Evolutionary conservation across 2,113 vertebrate species (phyloP).

Genomic region (Cyphomyrus plagiostoma): DNA sequence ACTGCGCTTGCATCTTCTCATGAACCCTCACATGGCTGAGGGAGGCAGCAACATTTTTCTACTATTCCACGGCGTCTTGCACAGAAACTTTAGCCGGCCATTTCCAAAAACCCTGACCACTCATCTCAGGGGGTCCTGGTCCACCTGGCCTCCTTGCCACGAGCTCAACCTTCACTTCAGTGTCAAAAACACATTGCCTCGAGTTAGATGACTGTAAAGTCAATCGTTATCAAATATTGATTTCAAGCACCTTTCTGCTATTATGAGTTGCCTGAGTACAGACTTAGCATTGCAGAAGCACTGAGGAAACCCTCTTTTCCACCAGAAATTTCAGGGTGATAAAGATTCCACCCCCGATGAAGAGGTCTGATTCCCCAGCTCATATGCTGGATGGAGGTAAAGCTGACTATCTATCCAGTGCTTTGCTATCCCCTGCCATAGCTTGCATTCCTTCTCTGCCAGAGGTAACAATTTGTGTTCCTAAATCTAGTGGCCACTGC

Average conservation of each 20-base stretch:
- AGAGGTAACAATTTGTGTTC: background rate
- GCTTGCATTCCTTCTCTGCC: background rate
- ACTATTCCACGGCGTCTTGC: background rate
- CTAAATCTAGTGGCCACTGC: background rate
- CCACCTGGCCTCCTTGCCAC: background rate
- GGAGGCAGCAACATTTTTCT: background rate
- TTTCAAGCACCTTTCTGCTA: background rate
- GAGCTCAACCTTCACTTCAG: background rate
- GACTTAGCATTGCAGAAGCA: background rate
- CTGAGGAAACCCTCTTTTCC: background rate
- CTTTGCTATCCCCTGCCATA: background rate
- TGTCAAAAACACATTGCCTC: background rate
- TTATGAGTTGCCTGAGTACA: background rate
- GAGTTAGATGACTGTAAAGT: background rate
- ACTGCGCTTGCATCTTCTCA: background rate
- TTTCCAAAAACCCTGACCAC: background rate
- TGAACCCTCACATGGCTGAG: background rate
- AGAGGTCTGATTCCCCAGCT: background rate
- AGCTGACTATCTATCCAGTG: background rate
- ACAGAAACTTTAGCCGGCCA: background rate
- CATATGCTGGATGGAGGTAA: background rate
- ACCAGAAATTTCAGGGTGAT: background rate
- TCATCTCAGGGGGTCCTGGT: background rate
- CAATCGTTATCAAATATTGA: background rate
- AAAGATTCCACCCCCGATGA: background rate